A percentile compares a stretch with the other conserved stretches of the same genome.
Evolutionary conservation across 1,140 invertebrate species (phyloP).

Genomic region (Calosoma granatense): DNA sequence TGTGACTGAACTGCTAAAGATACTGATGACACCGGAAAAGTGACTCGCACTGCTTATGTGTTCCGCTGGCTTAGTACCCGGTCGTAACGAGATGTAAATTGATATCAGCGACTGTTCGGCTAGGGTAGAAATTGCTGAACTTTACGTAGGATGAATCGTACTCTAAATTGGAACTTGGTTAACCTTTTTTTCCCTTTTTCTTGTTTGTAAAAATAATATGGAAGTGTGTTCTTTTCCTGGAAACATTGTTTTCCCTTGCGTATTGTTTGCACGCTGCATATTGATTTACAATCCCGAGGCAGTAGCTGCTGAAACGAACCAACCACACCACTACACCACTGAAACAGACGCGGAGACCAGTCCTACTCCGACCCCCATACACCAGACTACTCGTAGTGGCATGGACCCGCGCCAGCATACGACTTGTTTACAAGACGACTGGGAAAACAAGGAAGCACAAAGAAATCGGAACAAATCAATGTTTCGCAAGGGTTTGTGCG

Average conservation of each 20-base stretch:
- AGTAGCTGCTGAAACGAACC: background rate
- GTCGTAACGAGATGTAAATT: conserved; percentile 5
- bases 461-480: too few species aligned
- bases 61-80: too few species aligned
- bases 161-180: conserved; percentile 1
- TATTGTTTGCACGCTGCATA: background rate
- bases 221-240: background rate
- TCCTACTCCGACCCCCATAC: too few species aligned
- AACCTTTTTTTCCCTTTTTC: conserved; percentile 7
- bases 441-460: too few species aligned
- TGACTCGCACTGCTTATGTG: too few species aligned
- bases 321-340: background rate
- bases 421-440: too few species aligned
- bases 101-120: background rate
- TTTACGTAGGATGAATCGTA: conserved; percentile 7
- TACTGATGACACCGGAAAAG: too few species aligned
- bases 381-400: too few species aligned
- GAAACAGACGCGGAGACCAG: too few species aligned
- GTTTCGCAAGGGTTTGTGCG: too few species aligned
- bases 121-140: conserved; percentile 6
- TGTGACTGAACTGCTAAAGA: too few species aligned
- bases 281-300: background rate
- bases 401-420: too few species aligned
- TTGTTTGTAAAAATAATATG: conserved; percentile 7
- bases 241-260: conserved; percentile 2